Conservation (phyloP, 1,140 invertebrate genomes). For the Hetaerina americana region DNA sequence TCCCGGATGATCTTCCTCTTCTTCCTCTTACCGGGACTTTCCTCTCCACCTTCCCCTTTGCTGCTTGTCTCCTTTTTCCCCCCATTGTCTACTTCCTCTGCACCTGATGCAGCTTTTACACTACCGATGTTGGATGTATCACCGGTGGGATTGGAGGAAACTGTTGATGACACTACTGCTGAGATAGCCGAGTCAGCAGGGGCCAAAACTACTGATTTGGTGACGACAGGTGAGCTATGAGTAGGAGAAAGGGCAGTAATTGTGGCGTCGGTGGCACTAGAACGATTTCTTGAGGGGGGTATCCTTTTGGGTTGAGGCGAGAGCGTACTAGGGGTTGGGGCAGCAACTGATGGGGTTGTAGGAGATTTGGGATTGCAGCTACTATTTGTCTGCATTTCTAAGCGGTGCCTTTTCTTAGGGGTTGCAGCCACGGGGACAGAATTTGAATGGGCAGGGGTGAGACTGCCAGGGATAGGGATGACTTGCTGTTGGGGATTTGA, state of each 20-base stretch:
- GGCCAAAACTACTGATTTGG: not conserved
- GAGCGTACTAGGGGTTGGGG: not conserved
- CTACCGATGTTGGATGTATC: not conserved
- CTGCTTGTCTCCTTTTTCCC: not conserved
- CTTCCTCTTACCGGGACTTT: slow-evolving; percentile 20
- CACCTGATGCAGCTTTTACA: not conserved
- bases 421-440: slow-evolving; percentile 31
- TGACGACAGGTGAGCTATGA: not conserved
- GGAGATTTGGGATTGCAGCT: not conserved
- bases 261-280: not conserved
- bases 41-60: not conserved
- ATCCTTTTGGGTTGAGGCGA: not conserved
- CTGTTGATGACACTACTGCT: slow-evolving; percentile 5
- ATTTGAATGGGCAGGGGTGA: slow-evolving; percentile 21
- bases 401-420: slow-evolving; percentile 44
- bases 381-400: slow-evolving; percentile 26
- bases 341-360: not conserved
- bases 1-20: slow-evolving; percentile 40
- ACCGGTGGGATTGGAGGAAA: not conserved
- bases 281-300: not conserved
- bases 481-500: slow-evolving; percentile 14
- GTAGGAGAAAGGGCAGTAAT: not conserved
- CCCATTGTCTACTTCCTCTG: not conserved
- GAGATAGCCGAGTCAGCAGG: not conserved
- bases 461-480: slow-evolving; percentile 19